Evolutionary conservation across 2,113 vertebrate genomes (phyloP), one percentile per base, ranked within the genome.

Genomic region (Equus przewalskii): DNA sequence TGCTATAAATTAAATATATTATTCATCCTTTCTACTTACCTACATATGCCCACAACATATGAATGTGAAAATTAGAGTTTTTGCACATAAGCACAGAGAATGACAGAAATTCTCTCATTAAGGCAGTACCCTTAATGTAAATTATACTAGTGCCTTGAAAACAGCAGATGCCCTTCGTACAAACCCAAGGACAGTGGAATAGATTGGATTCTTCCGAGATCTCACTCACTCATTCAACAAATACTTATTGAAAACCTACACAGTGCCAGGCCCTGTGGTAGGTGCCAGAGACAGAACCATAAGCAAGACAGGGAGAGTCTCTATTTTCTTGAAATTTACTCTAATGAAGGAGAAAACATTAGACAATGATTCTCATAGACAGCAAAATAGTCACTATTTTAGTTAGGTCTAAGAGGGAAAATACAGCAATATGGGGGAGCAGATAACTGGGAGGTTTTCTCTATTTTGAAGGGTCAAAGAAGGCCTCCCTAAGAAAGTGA

Each of bases 1-100:
- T 87, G 19, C 67, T 94, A 87, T 94, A 96, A 73, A 85, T 84
- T 92, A 85, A 95, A 92, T 86, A 90, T 83, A 65, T 94, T 96
- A 94, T 67, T 86, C 16, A 75, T 58, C 26, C 26, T 73, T 83
- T 85, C 24, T 70, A 70, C 62, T 97, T 69, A 62, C n/a, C 95
- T 87, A 83, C 3, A 73, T 84, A 65, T 78, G 30, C 54, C 22
- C 15, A 33, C 44, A 84, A 91, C 84, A 58, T 26, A 51, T 89
- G 30, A 96, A 62, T 91, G 21, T 72, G 30, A 93, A 93, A 96
- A 85, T 75, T 80, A 60, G 22, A 18, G 14, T 26, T 97, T 90
- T 96, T 79, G 49, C 6, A 90, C 58, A 75, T 86, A n/a, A 73
- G 9, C 44, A 79, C 28, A 83, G 7, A 94, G 33, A 36, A 73